Base-by-base conservation (phyloP, 92 coral and sea anemone genomes). In the Parazoanthus swiftii region DNA sequence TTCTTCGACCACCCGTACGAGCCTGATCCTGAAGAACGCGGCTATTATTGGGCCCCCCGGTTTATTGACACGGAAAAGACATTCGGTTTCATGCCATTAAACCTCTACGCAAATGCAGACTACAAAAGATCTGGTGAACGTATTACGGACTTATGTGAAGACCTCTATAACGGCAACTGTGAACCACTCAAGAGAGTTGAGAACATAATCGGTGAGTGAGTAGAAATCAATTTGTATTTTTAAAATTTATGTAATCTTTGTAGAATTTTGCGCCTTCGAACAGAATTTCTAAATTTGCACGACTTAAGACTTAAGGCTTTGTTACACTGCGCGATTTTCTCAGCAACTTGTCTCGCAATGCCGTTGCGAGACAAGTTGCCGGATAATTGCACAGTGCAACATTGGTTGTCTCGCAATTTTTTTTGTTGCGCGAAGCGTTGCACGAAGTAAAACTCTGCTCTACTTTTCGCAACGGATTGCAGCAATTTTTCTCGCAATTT, bases 1-100 rank as follows among this genome's bases (percentile, higher is more conserved):
- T 89, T 84, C 76, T 89, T 89, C 76, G 91, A 89, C 42, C 80
- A 76, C 59, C 91, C 91, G 9, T 77, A 89, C 73, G 91, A 89
- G 79, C 91, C 91, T 4, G 89, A 89, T 70, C 91, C 91, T 44
- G 89, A 89, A 51, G 91, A 89, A 78, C 91, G 91, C 29, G 91
- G 89, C 10, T 89, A 67, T 36, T 89, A 89, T 81, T 89, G 91
- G 91, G 89, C 91, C 23, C 86, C 91, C 38, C 88, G 91, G 65
- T 89, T 67, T 33, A 89, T 81, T 15, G 89, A 85, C 46, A 85
- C 89, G 6, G 20, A 44, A 37, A 89, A 89, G 65, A 89, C 91
- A 37, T 89, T 89, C 65, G 89, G 91, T 43, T 89, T 75, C 80
- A 85, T 85, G 89, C 91, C 91, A 1, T 78, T 77, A 37, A 78